Percentiles rank a stretch among this genome's conserved stretches.
phyloP scores from a whole-genome alignment of 2,888 invertebrate species.

The Pachymerium ferrugineum region DNA sequence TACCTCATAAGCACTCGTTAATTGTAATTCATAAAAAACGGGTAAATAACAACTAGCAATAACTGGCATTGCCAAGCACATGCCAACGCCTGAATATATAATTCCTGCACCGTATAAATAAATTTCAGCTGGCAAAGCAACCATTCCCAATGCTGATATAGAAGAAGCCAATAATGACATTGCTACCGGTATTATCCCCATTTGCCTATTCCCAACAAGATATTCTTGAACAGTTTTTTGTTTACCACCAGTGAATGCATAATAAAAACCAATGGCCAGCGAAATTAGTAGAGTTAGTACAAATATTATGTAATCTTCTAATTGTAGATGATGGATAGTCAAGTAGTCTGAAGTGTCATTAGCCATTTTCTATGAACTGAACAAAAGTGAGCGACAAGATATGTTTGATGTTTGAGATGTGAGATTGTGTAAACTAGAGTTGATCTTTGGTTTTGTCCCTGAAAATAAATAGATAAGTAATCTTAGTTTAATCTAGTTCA shows the following conservation, averaged over 20 bases:
- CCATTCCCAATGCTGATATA: conserved; percentile 2
- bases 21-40: neutral
- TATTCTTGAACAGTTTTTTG: conserved; percentile 30
- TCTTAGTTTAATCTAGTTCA: no score
- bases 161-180: conserved; percentile 21
- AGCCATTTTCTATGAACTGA: neutral
- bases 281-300: neutral
- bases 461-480: no score
- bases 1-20: conserved; percentile 29
- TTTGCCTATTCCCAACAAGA: conserved; percentile 21
- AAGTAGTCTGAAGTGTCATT: neutral
- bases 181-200: conserved; percentile 10
- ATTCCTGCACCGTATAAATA: conserved; percentile 19
- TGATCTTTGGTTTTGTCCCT: no score
- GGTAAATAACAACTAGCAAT: conserved; percentile 7
- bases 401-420: neutral
- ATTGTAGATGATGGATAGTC: neutral
- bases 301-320: neutral
- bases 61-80: neutral
- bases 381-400: neutral
- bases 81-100: neutral
- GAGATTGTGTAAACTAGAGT: no score
- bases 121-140: conserved; percentile 18
- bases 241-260: conserved; percentile 25
- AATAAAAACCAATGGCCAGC: conserved; percentile 6